Conservation (phyloP, 2,888 invertebrate species). For the Caenorhabditis doughertyi region DNA sequence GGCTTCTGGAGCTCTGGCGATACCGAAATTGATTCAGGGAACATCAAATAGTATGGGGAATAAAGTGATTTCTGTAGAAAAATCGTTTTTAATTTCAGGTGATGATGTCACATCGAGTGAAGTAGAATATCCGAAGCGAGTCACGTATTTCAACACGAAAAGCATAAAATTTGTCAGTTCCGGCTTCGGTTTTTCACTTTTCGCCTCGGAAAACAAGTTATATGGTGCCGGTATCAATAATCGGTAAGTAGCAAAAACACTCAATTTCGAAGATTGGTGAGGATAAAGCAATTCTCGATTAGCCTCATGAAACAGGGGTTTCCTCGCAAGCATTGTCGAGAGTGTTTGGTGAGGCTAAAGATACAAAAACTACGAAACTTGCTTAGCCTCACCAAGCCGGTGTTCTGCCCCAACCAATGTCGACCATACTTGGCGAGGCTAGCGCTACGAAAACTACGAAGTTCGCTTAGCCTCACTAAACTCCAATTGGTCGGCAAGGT, state of each 20-base stretch:
- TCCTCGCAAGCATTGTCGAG: too few relatives aligned
- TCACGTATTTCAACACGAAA: conserved; percentile 75
- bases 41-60: not conserved
- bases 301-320: too few relatives aligned
- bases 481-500: too few relatives aligned
- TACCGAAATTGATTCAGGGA: conserved; percentile 68
- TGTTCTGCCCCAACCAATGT: too few relatives aligned
- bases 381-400: too few relatives aligned
- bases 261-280: not conserved
- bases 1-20: conserved; percentile 75
- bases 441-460: too few relatives aligned
- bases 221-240: conserved; percentile 81
- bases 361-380: too few relatives aligned
- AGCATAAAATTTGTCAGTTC: conserved; percentile 75
- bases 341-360: too few relatives aligned
- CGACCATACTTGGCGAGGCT: too few relatives aligned
- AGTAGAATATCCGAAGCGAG: conserved; percentile 69
- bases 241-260: too few relatives aligned
- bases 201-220: conserved; percentile 73
- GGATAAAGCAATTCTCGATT: not conserved
- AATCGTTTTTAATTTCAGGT: conserved; percentile 11
- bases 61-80: conserved; percentile 18
- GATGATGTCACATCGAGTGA: conserved; percentile 54
- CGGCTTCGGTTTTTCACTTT: conserved; percentile 81
- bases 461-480: too few relatives aligned